phyloP scores from a whole-genome alignment of 2,797 vertebrate species.

The Poecilia picta region DNA sequence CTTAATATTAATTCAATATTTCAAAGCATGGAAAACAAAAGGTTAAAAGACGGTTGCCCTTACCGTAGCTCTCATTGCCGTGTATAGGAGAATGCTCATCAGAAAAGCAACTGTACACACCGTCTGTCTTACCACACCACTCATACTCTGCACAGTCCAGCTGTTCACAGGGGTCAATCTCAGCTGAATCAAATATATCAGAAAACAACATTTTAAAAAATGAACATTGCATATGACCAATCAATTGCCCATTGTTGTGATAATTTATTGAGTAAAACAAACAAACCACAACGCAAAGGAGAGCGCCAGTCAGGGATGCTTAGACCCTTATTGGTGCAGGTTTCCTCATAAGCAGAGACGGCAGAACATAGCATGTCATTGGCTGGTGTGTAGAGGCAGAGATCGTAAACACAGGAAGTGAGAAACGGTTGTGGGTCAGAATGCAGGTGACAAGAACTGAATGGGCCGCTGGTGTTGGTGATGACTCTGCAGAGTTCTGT shows the following conservation, averaged over 20 bases:
- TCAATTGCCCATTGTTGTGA: too few relatives aligned
- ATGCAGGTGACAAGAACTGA: conserved; percentile 65
- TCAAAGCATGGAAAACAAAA: not conserved
- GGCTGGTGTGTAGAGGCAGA: conserved; percentile 72
- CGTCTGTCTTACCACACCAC: conserved; percentile 67
- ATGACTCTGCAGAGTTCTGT: conserved; percentile 72
- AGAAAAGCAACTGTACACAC: conserved; percentile 69
- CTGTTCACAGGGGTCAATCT: conserved; percentile 58
- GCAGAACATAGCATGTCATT: conserved; percentile 71
- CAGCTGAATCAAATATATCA: conserved; percentile 23
- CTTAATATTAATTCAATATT: too few relatives aligned
- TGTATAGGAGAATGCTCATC: conserved; percentile 41
- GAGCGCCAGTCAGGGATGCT: conserved; percentile 63
- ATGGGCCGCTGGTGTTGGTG: conserved; percentile 69
- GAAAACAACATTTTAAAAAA: not conserved
- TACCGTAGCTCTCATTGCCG: conserved; percentile 59
- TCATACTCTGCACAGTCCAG: conserved; percentile 66
- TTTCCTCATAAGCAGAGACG: conserved; percentile 69
- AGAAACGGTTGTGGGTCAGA: conserved; percentile 64
- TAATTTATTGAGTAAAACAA: not conserved
- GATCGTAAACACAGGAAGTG: conserved; percentile 73
- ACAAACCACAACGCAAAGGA: conserved; percentile 52
- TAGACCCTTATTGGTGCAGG: conserved; percentile 53
- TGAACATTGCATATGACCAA: not conserved
- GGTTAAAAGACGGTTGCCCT: not conserved